These are phyloP conservation scores for Hypotaenidia philippensis DNA, from an alignment of 2,797 vertebrate species.

Conservation along the genomic window DNA sequence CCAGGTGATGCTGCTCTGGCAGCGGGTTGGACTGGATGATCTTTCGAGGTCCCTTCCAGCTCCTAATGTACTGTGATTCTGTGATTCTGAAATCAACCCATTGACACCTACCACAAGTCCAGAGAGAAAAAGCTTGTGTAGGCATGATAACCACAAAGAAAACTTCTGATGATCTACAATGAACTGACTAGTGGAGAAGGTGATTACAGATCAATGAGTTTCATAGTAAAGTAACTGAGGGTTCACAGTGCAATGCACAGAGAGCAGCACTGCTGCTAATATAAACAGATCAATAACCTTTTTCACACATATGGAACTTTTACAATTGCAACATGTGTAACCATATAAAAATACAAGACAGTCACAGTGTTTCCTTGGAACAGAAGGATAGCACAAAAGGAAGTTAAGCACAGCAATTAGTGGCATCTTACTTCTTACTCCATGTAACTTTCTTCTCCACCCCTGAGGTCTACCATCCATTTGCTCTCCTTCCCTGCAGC, in stretches of 20 bases:
- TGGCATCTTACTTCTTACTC: neutral
- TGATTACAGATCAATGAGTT: neutral
- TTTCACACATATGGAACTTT: neutral
- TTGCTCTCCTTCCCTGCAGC: neutral
- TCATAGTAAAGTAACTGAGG: accelerated
- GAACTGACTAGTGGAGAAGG: neutral
- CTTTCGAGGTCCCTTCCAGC: too few species aligned
- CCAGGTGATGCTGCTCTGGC: too few species aligned
- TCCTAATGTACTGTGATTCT: too few species aligned
- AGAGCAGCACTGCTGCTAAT: neutral
- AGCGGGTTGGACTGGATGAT: too few species aligned
- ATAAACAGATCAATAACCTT: neutral
- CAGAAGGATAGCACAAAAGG: neutral
- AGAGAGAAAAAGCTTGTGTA: neutral
- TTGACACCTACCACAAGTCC: accelerated
- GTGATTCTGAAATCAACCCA: too few species aligned
- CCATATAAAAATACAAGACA: neutral
- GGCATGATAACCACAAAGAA: neutral
- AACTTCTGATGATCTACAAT: neutral
- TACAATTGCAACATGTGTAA: neutral
- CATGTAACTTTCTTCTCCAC: neutral
- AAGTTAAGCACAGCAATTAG: neutral
- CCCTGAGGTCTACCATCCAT: neutral
- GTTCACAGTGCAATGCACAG: neutral
- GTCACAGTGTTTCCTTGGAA: neutral